Evolutionary conservation across 2,888 invertebrate species (phyloP), one percentile per base, ranked within the genome.

Genomic region (Nebria salina): DNA sequence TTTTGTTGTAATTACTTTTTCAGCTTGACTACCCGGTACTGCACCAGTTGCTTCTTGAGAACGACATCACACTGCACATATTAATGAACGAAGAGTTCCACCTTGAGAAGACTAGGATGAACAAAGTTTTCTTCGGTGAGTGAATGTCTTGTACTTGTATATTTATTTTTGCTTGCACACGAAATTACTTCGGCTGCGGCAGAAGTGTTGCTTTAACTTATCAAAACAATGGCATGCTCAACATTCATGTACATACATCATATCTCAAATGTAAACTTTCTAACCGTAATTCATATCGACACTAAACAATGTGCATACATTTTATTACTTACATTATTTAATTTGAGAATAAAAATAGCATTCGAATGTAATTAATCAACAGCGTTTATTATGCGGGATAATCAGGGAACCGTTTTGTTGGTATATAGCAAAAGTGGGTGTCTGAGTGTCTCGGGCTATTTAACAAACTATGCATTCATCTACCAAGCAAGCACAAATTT

Each of bases 1-100:
- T 80, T 80, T 80, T 75, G 75, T 80, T 80, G 70, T 75, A 80
- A 80, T 80, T 75, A 75, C 75, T 70, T 68, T 89, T 89, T 81
- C 88, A 95, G 93, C 89, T 95, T 88, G 96, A 97, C 88, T 96
- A 96, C 87, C 93, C 95, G 2, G 95, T 95, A 41, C 91, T 97
- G 82, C 93, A 95, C 86, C 95, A 96, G 89, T 93, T 94, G 84
- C 90, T 97, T 86, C 90, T 94, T 85, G 96, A 97, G 88, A 94
- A 93, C 87, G 95, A 94, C 1, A 93, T 96, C 82, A 94, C 93
- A 2, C 90, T 97, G 0, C 97, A 97, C 86, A 93, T 97, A 82
- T 88, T 97, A 43, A 95, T 96, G 92, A 93, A 96, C 86, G 93
- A 93, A 11, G 94, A 95, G 84, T 96, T 97, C 86, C 92, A 92